Evolutionary conservation across 2,113 vertebrate species (phyloP), one percentile per base, ranked within the genome.

Genomic region (Dasyprocta punctata): DNA sequence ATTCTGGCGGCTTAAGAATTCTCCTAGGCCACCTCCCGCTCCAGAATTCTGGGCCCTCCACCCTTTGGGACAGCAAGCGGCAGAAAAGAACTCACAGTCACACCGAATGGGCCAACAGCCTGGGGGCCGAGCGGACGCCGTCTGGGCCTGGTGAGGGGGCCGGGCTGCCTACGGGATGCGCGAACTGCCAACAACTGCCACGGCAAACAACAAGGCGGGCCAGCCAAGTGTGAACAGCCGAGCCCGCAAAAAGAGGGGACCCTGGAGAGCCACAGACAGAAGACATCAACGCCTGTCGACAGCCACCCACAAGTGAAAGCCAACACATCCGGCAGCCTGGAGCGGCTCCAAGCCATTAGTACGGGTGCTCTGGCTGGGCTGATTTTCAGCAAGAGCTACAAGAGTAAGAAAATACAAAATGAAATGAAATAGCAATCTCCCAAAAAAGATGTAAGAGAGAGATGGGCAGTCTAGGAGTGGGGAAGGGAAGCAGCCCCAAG

Each of bases 281-380:
- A 84, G 95, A 44, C 30, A 78, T 11, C 75, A 20, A 20, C 0
- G 13, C 81, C 54, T 5, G 56, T 58, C 9, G 0, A 73, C 4
- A 84, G 81, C 95, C 97, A 95, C 94, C 89, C 94, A 73, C 89
- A 4, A 96, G 93, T 4, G n/a, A 78, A 7, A 90, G 97, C 91
- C n/a, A 28, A 33, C 12, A 24, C 87, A 92, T 33, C 81, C 61
- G 13, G 95, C 89, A 36, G 96, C 93, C 33, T 96, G 95, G 97
- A 93, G 87, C 0, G 0, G 67, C 86, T 95, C 97, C 91, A 96
- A 83, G 89, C 63, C 83, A 89, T 97, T 54, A 96, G 92, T 52
- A 41, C 67, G 22, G 47, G 17, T 0, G 1, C 78, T 75, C 86
- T n/a, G 90, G 89, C 95, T 0, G 0, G 95, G 88, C 88, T 61